Evolutionary conservation across 1,140 invertebrate genomes (phyloP).

Genomic region (Drosophila carrolli): DNA sequence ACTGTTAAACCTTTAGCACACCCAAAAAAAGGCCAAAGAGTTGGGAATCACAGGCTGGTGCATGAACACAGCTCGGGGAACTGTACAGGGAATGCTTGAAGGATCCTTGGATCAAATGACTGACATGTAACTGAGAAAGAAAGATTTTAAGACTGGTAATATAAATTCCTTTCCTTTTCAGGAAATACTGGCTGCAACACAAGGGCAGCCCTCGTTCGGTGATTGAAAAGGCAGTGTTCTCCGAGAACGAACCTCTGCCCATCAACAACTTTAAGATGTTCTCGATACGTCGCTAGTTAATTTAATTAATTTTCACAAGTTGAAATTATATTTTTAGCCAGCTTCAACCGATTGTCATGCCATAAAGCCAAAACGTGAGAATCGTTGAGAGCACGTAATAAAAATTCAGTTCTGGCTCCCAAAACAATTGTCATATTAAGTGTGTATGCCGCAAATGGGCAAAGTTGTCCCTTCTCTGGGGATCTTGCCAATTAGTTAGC

Average conservation of each 20-base stretch:
- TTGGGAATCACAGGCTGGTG: conserved; percentile 62
- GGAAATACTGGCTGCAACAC: conserved; percentile 62
- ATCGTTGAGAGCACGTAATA: conserved; percentile 32
- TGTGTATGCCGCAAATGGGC: conserved; percentile 41
- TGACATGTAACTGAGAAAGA: conserved; percentile 43
- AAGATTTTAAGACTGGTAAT: too few species aligned
- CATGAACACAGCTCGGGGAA: conserved; percentile 60
- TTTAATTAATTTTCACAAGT: neutral
- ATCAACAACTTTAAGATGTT: conserved; percentile 41
- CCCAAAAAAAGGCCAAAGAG: conserved; percentile 47
- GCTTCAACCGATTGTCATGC: too few species aligned
- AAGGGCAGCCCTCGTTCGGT: conserved; percentile 61
- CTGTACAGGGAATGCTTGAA: conserved; percentile 60
- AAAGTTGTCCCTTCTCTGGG: conserved; percentile 38
- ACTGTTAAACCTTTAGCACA: conserved; percentile 24
- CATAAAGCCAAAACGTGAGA: conserved; percentile 19
- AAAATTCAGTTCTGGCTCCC: conserved; percentile 8
- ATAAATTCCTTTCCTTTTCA: neutral
- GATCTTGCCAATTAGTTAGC: conserved; percentile 51
- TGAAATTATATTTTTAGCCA: neutral
- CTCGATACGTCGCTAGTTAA: conserved; percentile 37
- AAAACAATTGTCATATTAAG: conserved; percentile 32
- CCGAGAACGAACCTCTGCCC: conserved; percentile 44
- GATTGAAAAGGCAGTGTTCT: conserved; percentile 59
- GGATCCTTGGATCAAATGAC: conserved; percentile 44